Percentiles rank a stretch among this genome's conserved stretches.
These are phyloP conservation scores for Acrobasis repandana DNA, from an alignment of 2,888 invertebrate species.

Conservation along the genomic window DNA sequence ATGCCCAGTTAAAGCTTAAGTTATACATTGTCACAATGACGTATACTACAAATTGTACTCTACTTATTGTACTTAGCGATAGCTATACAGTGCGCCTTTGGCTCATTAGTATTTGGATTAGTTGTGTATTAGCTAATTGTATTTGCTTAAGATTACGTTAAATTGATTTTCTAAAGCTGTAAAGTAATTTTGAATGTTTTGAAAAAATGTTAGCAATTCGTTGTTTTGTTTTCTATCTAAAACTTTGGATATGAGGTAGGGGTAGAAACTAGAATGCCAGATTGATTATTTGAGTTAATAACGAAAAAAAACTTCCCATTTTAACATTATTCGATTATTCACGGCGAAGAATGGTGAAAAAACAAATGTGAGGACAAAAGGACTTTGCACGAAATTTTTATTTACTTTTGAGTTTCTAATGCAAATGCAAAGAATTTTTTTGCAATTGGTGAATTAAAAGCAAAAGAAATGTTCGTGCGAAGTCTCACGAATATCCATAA, in stretches of 20 bases:
- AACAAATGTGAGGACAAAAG: not conserved
- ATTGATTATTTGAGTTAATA: conserved; percentile 9
- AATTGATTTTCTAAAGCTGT: not conserved
- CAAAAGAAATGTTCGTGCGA: too few species aligned
- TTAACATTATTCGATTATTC: not conserved
- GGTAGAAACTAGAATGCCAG: conserved; percentile 1
- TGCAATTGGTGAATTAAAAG: too few species aligned
- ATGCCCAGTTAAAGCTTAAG: conserved; percentile 32
- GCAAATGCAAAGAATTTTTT: too few species aligned
- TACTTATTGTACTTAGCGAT: conserved; percentile 2
- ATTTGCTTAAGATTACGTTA: not conserved
- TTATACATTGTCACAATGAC: conserved; percentile 28
- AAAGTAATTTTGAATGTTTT: not conserved
- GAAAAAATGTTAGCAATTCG: not conserved
- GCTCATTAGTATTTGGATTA: conserved; percentile 21
- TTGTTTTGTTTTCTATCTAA: not conserved
- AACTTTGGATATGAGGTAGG: conserved; percentile 24
- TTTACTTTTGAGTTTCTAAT: not conserved
- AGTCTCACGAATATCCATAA: too few species aligned
- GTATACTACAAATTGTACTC: conserved; percentile 10
- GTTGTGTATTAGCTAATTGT: not conserved
- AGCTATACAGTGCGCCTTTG: conserved; percentile 15
- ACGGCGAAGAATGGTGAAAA: not conserved
- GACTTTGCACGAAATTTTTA: not conserved
- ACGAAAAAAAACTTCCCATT: not conserved